Percentiles rank a stretch among this genome's conserved stretches.
These are phyloP conservation scores for Parauchenoglanis punctatus DNA, from an alignment of 2,797 vertebrate genomes.

Conservation along the genomic window DNA sequence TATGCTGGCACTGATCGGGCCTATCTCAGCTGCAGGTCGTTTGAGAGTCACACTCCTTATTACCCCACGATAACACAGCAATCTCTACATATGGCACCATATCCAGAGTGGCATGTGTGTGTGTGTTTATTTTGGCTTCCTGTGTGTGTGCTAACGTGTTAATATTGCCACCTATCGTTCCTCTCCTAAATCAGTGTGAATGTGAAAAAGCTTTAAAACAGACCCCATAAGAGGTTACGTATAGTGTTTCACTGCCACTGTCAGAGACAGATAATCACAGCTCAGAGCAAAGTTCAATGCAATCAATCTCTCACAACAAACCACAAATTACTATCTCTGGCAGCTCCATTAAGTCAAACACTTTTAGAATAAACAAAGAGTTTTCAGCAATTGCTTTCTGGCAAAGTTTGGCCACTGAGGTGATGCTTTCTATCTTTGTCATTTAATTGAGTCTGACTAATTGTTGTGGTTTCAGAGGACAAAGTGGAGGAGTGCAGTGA, in stretches of 20 bases:
- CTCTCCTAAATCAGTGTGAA: constrained; percentile 37
- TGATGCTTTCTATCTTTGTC: constrained; percentile 16
- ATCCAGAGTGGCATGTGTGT: constrained; percentile 20
- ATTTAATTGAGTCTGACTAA: constrained; percentile 59
- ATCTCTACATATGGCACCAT: constrained; percentile 39
- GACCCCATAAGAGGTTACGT: neutral
- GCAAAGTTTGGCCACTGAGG: constrained; percentile 52
- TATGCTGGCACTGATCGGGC: constrained; percentile 43
- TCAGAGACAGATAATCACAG: constrained; percentile 14
- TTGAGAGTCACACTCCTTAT: constrained; percentile 42
- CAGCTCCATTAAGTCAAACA: constrained; percentile 52
- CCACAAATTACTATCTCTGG: constrained; percentile 44
- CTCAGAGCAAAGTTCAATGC: constrained; percentile 40
- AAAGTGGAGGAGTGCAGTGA: constrained; percentile 46
- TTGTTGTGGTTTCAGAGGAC: constrained; percentile 52
- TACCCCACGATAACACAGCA: constrained; percentile 40
- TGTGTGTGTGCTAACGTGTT: constrained; percentile 47
- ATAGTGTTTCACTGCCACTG: constrained; percentile 15
- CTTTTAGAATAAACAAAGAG: constrained; percentile 44
- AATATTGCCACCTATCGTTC: constrained; percentile 47
- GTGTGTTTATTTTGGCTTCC: constrained; percentile 42
- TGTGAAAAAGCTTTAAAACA: neutral
- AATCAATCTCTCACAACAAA: constrained; percentile 56
- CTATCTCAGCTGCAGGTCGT: constrained; percentile 52
- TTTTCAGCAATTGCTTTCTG: constrained; percentile 38